A percentile compares a stretch with the other conserved stretches of the same genome.
These are phyloP conservation scores for Chaunax sp. DNA, from an alignment of 2,797 vertebrate species.

Conservation along the genomic window DNA sequence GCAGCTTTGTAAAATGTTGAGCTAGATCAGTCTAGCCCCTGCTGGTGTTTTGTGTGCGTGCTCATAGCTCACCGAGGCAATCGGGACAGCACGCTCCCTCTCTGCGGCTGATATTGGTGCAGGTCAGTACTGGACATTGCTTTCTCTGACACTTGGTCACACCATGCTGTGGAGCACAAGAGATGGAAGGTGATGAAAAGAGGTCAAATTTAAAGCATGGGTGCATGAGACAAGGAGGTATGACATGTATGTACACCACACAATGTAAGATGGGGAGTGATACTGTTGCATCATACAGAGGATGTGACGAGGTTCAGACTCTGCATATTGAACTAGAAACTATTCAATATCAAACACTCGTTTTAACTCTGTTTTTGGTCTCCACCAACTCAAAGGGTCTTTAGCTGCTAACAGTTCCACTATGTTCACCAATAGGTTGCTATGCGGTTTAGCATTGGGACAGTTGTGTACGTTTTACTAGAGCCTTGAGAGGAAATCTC, in stretches of 20 bases:
- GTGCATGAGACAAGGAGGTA: not conserved
- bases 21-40: not conserved
- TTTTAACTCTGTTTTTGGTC: not conserved
- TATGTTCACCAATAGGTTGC: not conserved
- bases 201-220: not conserved
- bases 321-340: not conserved
- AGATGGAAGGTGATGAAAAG: not conserved
- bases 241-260: not conserved
- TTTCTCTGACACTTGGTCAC: slow-evolving; percentile 94
- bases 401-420: not conserved
- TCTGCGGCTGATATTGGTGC: slow-evolving; percentile 79
- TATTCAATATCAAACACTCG: not conserved
- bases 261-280: not conserved
- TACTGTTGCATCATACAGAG: not conserved
- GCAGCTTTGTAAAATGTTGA: not conserved
- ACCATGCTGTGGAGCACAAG: slow-evolving; percentile 84
- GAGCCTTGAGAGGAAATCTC: no score
- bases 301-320: not conserved
- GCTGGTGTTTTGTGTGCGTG: slow-evolving; percentile 1
- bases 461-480: no score
- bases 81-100: slow-evolving; percentile 90
- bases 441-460: not conserved
- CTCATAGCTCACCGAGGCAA: slow-evolving; percentile 85
- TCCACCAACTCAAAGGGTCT: not conserved
- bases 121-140: slow-evolving; percentile 86